A percentile compares a stretch with the other conserved stretches of the same genome.
These are phyloP conservation scores for Agriopis aurantiaria DNA, from an alignment of 2,888 invertebrate species.

Conservation along the genomic window DNA sequence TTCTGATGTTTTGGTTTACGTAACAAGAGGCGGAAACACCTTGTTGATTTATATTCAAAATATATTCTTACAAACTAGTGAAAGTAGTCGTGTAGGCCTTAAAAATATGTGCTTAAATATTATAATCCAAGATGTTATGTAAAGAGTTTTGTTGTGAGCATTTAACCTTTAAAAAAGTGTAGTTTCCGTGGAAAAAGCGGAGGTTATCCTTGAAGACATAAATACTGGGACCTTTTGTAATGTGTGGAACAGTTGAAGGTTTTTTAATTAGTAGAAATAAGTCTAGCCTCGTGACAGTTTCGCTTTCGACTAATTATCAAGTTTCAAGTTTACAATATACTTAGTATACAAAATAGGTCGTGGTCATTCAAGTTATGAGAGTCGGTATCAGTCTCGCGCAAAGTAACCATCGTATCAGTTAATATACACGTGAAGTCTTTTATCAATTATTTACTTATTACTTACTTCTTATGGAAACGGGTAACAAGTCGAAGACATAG, in stretches of 20 bases:
- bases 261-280: slow-evolving; percentile 2
- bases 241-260: slow-evolving; percentile 12
- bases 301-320: background rate
- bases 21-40: slow-evolving; percentile 37
- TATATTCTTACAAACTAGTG: slow-evolving; percentile 42
- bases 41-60: slow-evolving; percentile 15
- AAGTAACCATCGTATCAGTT: background rate
- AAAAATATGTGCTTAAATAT: slow-evolving; percentile 24
- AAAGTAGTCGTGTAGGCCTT: slow-evolving; percentile 48
- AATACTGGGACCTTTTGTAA: slow-evolving; percentile 9
- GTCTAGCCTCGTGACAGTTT: background rate
- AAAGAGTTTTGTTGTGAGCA: slow-evolving; percentile 25
- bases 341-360: background rate
- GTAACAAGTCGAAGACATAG: no score
- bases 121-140: slow-evolving; percentile 32
- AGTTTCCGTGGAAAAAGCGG: background rate
- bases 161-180: slow-evolving; percentile 16
- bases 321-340: background rate
- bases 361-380: background rate
- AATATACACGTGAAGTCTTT: background rate
- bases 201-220: slow-evolving; percentile 9
- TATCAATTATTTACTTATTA: background rate
- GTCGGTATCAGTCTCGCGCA: background rate
- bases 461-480: no score
- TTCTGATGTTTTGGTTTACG: slow-evolving; percentile 42